phyloP scores from a whole-genome alignment of 1,140 invertebrate genomes.

The Drosophila aff. region DNA sequence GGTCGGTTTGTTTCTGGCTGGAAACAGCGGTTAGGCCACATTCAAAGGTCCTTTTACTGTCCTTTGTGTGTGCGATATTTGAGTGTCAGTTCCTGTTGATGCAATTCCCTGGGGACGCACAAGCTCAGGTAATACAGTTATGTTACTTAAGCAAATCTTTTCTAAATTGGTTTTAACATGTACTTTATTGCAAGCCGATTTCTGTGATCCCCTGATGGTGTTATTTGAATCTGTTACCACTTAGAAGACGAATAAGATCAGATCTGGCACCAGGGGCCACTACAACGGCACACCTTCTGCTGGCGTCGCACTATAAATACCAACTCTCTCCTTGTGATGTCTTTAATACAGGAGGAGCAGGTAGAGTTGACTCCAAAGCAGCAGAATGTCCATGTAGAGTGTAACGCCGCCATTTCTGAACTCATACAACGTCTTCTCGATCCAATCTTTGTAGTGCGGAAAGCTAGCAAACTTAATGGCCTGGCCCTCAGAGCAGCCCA shows the following conservation, averaged over 20 bases:
- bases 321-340: neutral
- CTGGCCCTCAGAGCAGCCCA: constrained; percentile 4
- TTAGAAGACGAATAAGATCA: neutral
- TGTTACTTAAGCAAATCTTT: neutral
- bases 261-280: neutral
- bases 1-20: neutral
- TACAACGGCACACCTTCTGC: neutral
- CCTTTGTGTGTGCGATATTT: neutral
- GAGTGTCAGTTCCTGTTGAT: neutral
- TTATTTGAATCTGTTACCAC: neutral
- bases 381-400: neutral
- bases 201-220: neutral
- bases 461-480: constrained; percentile 53
- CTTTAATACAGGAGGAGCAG: neutral
- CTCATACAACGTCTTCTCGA: neutral
- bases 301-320: neutral
- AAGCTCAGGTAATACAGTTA: too few species aligned
- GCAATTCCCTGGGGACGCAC: neutral
- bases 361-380: neutral
- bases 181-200: neutral
- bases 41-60: neutral
- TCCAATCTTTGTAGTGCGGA: constrained; percentile 15
- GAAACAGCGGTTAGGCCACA: neutral
- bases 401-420: neutral
- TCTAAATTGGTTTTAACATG: neutral